phyloP scores from a whole-genome alignment of 2,797 vertebrate species.

The Selene dorsalis region DNA sequence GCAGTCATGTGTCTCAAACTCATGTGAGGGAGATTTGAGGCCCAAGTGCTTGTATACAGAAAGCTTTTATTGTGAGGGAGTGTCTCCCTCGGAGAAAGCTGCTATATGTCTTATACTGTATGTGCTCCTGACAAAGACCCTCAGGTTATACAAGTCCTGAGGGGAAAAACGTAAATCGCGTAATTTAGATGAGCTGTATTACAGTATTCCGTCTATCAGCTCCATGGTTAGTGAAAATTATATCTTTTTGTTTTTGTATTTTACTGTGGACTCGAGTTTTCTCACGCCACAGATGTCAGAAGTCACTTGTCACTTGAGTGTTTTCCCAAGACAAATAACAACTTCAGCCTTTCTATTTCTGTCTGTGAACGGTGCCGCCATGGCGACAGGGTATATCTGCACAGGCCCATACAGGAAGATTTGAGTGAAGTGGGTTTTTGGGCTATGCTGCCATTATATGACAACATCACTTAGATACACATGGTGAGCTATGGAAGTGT shows the following conservation, averaged over 20 bases:
- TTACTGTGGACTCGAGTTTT: constrained; percentile 27
- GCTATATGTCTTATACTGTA: constrained; percentile 9
- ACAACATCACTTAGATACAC: neutral
- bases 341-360: constrained; percentile 49
- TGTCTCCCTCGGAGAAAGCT: constrained; percentile 39
- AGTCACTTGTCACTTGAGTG: constrained; percentile 47
- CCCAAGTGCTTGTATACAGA: constrained; percentile 67
- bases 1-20: constrained; percentile 82
- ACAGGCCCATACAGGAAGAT: neutral
- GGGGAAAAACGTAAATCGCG: neutral
- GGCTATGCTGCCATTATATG: neutral
- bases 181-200: neutral
- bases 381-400: constrained; percentile 11
- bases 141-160: neutral
- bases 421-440: neutral
- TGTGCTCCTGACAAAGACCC: neutral
- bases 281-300: constrained; percentile 47
- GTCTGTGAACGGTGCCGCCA: neutral
- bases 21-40: constrained; percentile 85
- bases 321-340: constrained; percentile 54
- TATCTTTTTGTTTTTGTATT: neutral
- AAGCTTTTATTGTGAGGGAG: constrained; percentile 71
- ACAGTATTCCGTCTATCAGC: neutral
- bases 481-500: neutral
- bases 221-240: neutral